Conservation (phyloP, 2,888 invertebrate genomes). For the Drosophila greeni region DNA sequence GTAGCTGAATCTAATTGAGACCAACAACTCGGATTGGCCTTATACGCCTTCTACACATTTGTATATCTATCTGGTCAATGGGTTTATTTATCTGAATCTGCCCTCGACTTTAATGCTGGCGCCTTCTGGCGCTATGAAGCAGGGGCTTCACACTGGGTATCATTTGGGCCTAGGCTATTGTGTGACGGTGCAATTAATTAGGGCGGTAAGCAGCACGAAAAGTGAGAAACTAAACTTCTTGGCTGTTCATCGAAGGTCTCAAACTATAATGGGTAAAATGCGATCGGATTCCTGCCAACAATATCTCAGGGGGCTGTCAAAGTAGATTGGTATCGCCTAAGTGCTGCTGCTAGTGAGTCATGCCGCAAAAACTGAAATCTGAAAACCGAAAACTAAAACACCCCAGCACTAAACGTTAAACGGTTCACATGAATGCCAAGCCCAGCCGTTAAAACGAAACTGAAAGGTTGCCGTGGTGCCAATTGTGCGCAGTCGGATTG, state of each 20-base stretch:
- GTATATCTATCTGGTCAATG: not conserved
- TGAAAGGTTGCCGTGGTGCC: conserved; percentile 29
- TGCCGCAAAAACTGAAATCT: conserved; percentile 1
- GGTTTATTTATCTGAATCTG: conserved; percentile 17
- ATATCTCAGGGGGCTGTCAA: conserved; percentile 13
- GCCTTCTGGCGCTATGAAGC: conserved; percentile 1
- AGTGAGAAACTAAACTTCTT: not conserved
- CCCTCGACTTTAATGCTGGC: conserved; percentile 17
- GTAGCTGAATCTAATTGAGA: conserved; percentile 21
- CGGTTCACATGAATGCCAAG: conserved; percentile 23
- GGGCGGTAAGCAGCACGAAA: not conserved
- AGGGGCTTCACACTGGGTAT: conserved; percentile 4
- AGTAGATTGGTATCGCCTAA: conserved; percentile 9
- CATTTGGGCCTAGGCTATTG: not conserved
- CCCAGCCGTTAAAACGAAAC: conserved; percentile 34
- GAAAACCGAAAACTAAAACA: conserved; percentile 12
- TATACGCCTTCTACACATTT: conserved; percentile 1
- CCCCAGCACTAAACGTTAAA: conserved; percentile 5
- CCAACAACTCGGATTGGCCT: conserved; percentile 4
- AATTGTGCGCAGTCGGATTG: conserved; percentile 28
- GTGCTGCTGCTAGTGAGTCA: conserved; percentile 27
- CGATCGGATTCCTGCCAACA: not conserved
- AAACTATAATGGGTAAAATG: not conserved
- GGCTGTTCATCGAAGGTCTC: not conserved
- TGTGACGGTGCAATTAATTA: conserved; percentile 7